Evolutionary conservation across 2,797 vertebrate genomes (phyloP).

Genomic region (Aphelocoma californica): DNA sequence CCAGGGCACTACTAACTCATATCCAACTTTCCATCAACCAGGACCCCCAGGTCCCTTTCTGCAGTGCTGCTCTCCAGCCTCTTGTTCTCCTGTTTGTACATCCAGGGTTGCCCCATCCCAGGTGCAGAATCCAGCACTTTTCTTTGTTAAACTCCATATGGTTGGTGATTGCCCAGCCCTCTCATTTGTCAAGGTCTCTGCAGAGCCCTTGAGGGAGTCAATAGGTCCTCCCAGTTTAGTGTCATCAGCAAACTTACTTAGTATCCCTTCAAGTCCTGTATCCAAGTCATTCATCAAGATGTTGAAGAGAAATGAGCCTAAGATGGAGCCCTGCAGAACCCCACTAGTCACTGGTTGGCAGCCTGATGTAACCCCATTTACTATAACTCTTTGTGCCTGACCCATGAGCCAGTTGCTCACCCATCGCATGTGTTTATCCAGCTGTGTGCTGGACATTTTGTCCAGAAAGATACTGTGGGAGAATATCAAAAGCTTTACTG

Average conservation of each 20-base stretch:
- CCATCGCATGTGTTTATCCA: background rate
- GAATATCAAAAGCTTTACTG: too few relatives aligned
- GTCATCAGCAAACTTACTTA: background rate
- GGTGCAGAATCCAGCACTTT: background rate
- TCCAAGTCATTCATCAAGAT: background rate
- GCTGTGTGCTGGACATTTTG: too few relatives aligned
- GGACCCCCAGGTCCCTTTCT: background rate
- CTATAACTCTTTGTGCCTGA: background rate
- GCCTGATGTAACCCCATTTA: background rate
- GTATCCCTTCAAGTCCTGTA: background rate
- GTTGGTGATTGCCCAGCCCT: background rate
- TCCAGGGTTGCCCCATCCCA: background rate
- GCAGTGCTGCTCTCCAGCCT: fast-evolving
- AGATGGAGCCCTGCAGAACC: background rate
- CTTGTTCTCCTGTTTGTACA: background rate
- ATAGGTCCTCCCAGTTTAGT: background rate
- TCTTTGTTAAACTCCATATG: background rate
- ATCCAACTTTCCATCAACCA: background rate
- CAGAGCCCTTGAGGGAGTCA: background rate
- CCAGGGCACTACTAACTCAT: background rate
- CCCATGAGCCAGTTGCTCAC: background rate
- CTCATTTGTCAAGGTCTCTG: background rate
- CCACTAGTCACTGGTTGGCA: background rate
- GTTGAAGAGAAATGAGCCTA: background rate
- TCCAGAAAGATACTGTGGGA: too few relatives aligned